Percentiles rank a stretch among this genome's conserved stretches.
phyloP scores from a whole-genome alignment of 2,797 vertebrate species.

The Anas flavirostris region DNA sequence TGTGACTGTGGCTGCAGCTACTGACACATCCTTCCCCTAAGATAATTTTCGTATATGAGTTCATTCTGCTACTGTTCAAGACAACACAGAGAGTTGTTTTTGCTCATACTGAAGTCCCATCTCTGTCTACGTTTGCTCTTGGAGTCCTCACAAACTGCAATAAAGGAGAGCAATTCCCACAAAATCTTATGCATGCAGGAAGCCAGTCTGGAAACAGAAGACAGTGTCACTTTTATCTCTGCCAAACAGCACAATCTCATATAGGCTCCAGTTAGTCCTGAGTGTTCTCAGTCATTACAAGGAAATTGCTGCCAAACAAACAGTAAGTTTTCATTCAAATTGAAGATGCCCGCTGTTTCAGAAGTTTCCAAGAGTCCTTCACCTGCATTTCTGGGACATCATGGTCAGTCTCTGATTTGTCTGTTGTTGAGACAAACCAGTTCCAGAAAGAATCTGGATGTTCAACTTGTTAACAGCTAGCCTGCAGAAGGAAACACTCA shows the following conservation, averaged over 20 bases:
- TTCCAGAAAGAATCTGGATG: neutral
- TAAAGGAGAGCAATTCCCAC: neutral
- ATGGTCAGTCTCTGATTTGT: neutral
- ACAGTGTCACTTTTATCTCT: neutral
- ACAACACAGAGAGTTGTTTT: neutral
- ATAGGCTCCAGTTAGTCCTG: neutral
- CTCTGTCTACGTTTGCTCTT: neutral
- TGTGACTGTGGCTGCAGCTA: neutral
- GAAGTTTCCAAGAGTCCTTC: neutral
- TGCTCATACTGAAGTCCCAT: neutral
- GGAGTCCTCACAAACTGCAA: neutral
- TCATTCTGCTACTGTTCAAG: neutral
- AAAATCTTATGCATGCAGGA: neutral
- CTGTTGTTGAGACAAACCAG: neutral
- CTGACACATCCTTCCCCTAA: neutral
- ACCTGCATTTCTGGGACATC: neutral
- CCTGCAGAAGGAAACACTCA: neutral
- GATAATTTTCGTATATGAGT: neutral
- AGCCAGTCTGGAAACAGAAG: neutral
- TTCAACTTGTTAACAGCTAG: neutral
- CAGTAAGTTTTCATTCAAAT: neutral
- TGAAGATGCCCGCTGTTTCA: neutral
- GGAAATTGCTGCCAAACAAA: neutral
- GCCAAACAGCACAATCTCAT: neutral
- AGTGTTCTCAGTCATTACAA: neutral